Evolutionary conservation across 92 coral and sea anemone genomes (phyloP), one percentile per base, ranked within the genome.

Genomic region (Porites lobata): DNA sequence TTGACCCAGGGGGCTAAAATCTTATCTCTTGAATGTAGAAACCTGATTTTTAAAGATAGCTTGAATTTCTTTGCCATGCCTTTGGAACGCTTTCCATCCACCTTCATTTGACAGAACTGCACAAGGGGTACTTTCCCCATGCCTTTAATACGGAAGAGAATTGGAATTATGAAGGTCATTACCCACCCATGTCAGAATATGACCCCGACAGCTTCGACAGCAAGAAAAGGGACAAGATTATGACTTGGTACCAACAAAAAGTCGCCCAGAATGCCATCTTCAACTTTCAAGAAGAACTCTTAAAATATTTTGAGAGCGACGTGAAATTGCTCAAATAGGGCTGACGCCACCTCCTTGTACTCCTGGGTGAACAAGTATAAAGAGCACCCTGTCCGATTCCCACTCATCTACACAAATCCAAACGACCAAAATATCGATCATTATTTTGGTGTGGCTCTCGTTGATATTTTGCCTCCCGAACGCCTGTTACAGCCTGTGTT

Each of bases 291-390:
- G 73, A n/a, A n/a, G n/a, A 88, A 9, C 81, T 94, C 2, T 65
- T 52, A 1, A 75, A 65, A 13, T 94, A 89, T 65, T 94, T 93
- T 78, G 89, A 84, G 4, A 87, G 89, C 1, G 94, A 94, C 78
- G 92, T 88, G 1, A 94, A 85, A 38, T 89, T 89, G 57, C 84
- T 90, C 6, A 62, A 88, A 12, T 80, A 92, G 11, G 80, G 89
- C 10, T 22, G 24, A 22, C 24, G 24, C 24, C 24, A 22, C 24
- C 24, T 22, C 24, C 24, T 22, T 22, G 24, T 1, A 22, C 24
- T 0, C 24, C 24, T 22, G 24, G 1, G 24, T 22, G 24, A 22
- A 22, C 24, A 22, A 22, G 24, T 22, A 22, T 22, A 22, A 22
- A 22, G 24, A 22, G 24, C 0, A 22, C 24, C 24, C 24, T 22